Evolutionary conservation across 2,888 invertebrate genomes (phyloP).

Genomic region (Erpobdella octoculata): DNA sequence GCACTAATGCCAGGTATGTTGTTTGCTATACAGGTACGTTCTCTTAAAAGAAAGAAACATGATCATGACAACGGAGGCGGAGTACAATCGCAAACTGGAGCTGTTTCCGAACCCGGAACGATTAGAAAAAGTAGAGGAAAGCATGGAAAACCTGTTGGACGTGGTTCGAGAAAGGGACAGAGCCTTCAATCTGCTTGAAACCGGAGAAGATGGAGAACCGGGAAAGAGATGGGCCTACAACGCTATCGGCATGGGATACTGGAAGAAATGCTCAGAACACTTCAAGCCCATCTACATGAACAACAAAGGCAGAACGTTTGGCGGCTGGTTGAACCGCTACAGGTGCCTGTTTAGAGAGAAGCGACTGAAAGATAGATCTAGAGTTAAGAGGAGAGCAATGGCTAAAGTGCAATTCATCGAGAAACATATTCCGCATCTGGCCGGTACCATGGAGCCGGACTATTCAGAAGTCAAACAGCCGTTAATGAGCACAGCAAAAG

Average conservation of each 20-base stretch:
- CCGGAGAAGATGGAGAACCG: slow-evolving; percentile 41
- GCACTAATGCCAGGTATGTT: too few relatives aligned
- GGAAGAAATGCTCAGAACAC: slow-evolving; percentile 32
- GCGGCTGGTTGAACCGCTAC: slow-evolving; percentile 34
- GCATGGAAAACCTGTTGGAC: slow-evolving; percentile 83
- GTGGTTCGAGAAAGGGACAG: slow-evolving; percentile 84
- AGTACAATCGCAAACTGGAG: slow-evolving; percentile 61
- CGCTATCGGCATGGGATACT: slow-evolving; percentile 34
- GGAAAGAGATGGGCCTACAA: slow-evolving; percentile 31
- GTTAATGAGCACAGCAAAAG: neutral
- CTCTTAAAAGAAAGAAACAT: slow-evolving; percentile 91
- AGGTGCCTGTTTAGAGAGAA: slow-evolving; percentile 34
- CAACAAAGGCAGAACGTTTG: slow-evolving; percentile 18
- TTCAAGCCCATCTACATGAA: slow-evolving; percentile 30
- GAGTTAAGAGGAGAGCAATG: neutral
- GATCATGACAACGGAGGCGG: slow-evolving; percentile 89
- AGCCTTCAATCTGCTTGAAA: slow-evolving; percentile 78
- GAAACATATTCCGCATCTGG: slow-evolving; percentile 29
- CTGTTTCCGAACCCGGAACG: slow-evolving; percentile 84
- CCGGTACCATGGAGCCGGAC: slow-evolving; percentile 16
- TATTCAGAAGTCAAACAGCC: too few relatives aligned
- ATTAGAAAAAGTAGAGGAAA: slow-evolving; percentile 81
- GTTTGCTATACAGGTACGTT: slow-evolving; percentile 61
- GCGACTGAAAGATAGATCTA: slow-evolving; percentile 3
- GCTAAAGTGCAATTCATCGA: slow-evolving; percentile 10